Evolutionary conservation across 1,140 invertebrate genomes (phyloP), one percentile per base, ranked within the genome.

Genomic region (Nixonia krombeini): DNA sequence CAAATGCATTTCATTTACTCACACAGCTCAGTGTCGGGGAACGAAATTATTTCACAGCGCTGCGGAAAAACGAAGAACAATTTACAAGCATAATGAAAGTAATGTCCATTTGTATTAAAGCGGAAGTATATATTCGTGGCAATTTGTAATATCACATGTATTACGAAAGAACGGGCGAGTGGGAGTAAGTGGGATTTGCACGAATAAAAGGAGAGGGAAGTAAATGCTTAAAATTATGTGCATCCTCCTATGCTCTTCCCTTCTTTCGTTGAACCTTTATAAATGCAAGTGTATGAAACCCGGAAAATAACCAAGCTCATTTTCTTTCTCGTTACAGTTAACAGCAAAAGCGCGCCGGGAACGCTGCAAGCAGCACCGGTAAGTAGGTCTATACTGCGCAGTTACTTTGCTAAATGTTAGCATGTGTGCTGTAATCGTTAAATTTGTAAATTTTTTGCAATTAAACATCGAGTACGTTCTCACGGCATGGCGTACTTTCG

Each of bases 261-360:
- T 57, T 62, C 66, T 69, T 69, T 49, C 59, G 59, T 59, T 58
- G 55, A 64, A 55, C 63, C 57, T 59, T 64, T 70, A 64, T 70
- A 70, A 70, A 70, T 70, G 66, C 66, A 46, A 64, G 50, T 64
- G 56, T 70, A 70, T 70, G 70, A 76, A 69, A 67, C 23, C 31
- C 50, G 58, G 57, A 70, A 67, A 73, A 67, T 62, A 69, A 75
- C 64, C 44, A 69, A 59, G 64, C 49, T 71, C 55, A 66, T 71
- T 75, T 59, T 62, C 44, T 70, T 76, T 76, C 59, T 70, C 53
- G 68, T 79, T 79, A 33, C 78, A 80, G 78, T 63, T 63, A 63
- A 63, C 64, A 71, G 63, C 46, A 72, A 68, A 53, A 74, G 53
- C 45, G 47, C 40, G 46, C 47, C 56, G 53, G 65, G 63, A 46